Percentiles rank a stretch among this genome's conserved stretches.
These are phyloP conservation scores for Parnassius glacialis DNA, from an alignment of 2,888 invertebrate species.

Conservation along the genomic window DNA sequence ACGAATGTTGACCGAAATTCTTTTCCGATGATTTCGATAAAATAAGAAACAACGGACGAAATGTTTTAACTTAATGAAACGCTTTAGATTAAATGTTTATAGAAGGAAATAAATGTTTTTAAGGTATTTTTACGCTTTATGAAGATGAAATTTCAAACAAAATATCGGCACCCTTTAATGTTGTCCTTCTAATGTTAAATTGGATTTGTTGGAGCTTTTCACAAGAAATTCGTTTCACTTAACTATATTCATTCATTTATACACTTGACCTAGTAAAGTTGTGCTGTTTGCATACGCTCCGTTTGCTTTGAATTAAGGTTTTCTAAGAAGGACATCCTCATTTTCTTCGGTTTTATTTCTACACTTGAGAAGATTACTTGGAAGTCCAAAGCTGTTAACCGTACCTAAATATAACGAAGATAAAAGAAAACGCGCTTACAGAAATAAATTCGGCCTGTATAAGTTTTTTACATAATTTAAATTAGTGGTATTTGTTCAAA, in stretches of 20 bases:
- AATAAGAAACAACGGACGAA: slow-evolving; percentile 6
- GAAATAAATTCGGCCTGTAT: too few species aligned
- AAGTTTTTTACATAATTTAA: too few species aligned
- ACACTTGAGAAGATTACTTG: background rate
- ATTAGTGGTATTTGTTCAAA: too few species aligned
- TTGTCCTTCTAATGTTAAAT: too few species aligned
- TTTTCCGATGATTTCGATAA: slow-evolving; percentile 16
- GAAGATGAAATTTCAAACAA: too few species aligned
- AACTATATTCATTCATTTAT: background rate
- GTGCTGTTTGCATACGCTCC: background rate
- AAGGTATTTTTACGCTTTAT: too few species aligned
- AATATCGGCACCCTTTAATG: too few species aligned
- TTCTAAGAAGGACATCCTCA: background rate
- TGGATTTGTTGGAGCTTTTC: too few species aligned
- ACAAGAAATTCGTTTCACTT: background rate
- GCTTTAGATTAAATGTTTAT: too few species aligned
- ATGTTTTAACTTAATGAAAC: slow-evolving; percentile 5
- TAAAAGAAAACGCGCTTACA: too few species aligned
- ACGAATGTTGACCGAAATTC: slow-evolving; percentile 21
- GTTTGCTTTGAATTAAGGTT: background rate
- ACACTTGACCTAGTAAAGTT: background rate
- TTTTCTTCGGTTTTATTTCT: background rate
- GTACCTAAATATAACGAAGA: background rate
- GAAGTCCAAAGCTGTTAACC: background rate
- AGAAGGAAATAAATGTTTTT: too few species aligned